Conservation (phyloP, 2,797 vertebrate genomes). For the Dendrocincla tyrannina region DNA sequence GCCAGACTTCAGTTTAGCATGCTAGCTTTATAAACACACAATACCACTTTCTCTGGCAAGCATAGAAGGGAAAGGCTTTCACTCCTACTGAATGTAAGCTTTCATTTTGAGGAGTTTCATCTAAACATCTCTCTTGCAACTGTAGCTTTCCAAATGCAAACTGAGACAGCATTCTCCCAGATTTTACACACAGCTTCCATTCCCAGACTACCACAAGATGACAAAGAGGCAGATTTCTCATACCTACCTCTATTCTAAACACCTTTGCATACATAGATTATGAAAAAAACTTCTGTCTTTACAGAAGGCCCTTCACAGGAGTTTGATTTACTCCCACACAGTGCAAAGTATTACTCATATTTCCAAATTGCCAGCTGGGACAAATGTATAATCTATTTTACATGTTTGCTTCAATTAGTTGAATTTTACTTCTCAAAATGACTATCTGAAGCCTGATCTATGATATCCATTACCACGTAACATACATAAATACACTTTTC, state of each 20-base stretch:
- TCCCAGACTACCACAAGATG: not conserved
- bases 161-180: fast-evolving
- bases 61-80: not conserved
- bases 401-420: not conserved
- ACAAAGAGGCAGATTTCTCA: not conserved
- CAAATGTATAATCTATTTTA: not conserved
- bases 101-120: conserved; percentile 14
- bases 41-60: conserved; percentile 60
- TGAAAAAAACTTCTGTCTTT: not conserved
- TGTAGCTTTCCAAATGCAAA: not conserved
- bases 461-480: not conserved
- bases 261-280: not conserved
- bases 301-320: not conserved
- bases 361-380: not conserved
- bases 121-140: not conserved
- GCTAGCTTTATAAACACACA: conserved; percentile 48
- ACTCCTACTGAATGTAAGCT: conserved; percentile 17
- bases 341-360: not conserved
- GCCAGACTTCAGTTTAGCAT: not conserved
- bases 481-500: not conserved
- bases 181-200: not conserved
- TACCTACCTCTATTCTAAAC: not conserved
- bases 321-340: not conserved
- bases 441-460: not conserved
- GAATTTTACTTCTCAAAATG: not conserved